Evolutionary conservation across 2,888 invertebrate genomes (phyloP), one percentile per base, ranked within the genome.

Genomic region (Aelia acuminata): DNA sequence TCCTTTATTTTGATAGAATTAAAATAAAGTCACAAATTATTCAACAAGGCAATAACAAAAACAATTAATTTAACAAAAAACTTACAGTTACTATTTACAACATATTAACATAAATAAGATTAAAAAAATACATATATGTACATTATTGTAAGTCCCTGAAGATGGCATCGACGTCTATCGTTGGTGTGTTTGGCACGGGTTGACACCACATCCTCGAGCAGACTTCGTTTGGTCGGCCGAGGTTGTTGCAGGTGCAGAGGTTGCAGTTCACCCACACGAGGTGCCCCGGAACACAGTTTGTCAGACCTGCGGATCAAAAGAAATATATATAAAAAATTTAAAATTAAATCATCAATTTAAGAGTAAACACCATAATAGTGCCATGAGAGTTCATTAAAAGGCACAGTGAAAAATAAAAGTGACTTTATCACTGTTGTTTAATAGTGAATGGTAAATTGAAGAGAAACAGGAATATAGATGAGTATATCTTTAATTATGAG

Each of bases 121-220:
- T n/a, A n/a, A n/a, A n/a, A n/a, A n/a, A n/a, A n/a, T n/a, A n/a
- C n/a, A 63, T 63, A n/a, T 3, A 53, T 63, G 31, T 63, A 31
- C 31, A 31, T 1, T 22, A 11, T 80, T n/a, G 43, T 11, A 80
- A 43, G n/a, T 80, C 75, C 75, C 39, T 80, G 75, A 80, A 80
- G 75, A 80, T 39, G 20, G 75, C 75, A 0, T 80, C 75, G 0
- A 80, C 39, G 22, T 80, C 75, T 80, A 80, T 80, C 22, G 39
- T 80, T 13, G 75, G 75, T 11, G 84, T 87, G 43, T 70, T 87
- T 1, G 87, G 87, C n/a, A 57, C 87, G 26, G 90, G 89, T 11
- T 89, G 89, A 70, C 90, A 90, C 90, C 90, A 90, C 89, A 90
- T 90, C 75, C 87, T 84, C 7, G 89, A 89, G 48, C 90, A 90